Conservation (phyloP, 2,888 invertebrate genomes). For the Andrena minutula region DNA sequence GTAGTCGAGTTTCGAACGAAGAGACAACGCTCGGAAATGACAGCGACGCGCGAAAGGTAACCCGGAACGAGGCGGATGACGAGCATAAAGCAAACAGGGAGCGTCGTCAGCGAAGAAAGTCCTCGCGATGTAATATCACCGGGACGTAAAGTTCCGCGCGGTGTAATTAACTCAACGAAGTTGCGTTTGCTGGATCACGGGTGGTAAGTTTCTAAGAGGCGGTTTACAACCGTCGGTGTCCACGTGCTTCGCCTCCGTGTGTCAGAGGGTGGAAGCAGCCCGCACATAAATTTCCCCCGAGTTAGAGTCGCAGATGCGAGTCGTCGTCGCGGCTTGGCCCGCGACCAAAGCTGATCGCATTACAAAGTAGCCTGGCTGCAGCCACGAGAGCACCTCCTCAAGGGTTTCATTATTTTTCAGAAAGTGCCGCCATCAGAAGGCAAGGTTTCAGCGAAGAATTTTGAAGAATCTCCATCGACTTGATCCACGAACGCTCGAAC, state of each 20-base stretch:
- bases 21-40: not conserved
- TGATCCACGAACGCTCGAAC: not conserved
- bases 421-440: not conserved
- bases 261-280: slow-evolving; percentile 48
- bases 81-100: not conserved
- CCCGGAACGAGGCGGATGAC: not conserved
- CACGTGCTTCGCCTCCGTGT: slow-evolving; percentile 48
- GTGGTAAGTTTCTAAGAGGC: slow-evolving; percentile 53
- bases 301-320: slow-evolving; percentile 62
- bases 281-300: slow-evolving; percentile 58
- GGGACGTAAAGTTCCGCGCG: slow-evolving; percentile 51
- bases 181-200: slow-evolving; percentile 49
- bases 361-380: slow-evolving; percentile 63
- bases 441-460: slow-evolving; percentile 1
- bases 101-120: slow-evolving; percentile 7
- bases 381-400: slow-evolving; percentile 28
- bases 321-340: slow-evolving; percentile 64
- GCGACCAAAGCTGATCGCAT: slow-evolving; percentile 69
- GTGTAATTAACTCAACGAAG: slow-evolving; percentile 71
- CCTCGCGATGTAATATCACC: slow-evolving; percentile 20
- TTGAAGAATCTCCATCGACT: not conserved
- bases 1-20: too few relatives aligned
- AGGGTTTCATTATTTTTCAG: slow-evolving; percentile 60
- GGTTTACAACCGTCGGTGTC: slow-evolving; percentile 59
- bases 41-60: not conserved